Base-by-base conservation (phyloP, 2,113 vertebrate species). In the Cebidichthys violaceus region DNA sequence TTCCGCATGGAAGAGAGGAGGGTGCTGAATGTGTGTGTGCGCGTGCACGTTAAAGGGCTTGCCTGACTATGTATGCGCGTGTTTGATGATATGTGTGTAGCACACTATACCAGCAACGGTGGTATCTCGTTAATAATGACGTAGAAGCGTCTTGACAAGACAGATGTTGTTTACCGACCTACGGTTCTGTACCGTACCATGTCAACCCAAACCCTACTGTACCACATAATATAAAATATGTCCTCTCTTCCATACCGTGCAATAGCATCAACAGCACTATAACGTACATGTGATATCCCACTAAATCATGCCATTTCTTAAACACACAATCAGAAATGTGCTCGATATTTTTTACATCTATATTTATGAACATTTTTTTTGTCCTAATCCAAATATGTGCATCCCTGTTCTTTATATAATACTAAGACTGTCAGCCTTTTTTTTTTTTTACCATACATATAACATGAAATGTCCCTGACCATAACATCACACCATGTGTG, bases 1-100 rank as follows among this genome's bases (percentile, higher is more conserved):
- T 92, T 93, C 88, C 83, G 88, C 84, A 87, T 86, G 83, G 78
- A 79, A 74, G 81, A 83, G 71, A 64, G 70, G 85, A 76, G 47
- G 52, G 11, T 74, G 18, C 24, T 74, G 60, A 17, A 35, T 77
- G 45, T 77, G 85, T 83, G 61, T 31, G 65, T 27, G 72, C 61
- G 71, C 24, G 73, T 80, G 76, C 68, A 54, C 65, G 61, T 50
- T 37, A 41, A 24, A 39, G 81, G 73, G 83, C 75, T 85, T 86
- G 78, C 80, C 79, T 86, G 69, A 35, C 35, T 59, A 11, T 87
- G 84, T 89, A 77, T 74, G 81, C 82, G 75, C 75, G 70, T 76
- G 71, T 77, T 82, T 89, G 80, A 62, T 79, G 77, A 69, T 72
- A 66, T 77, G 70, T 72, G 77, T 73, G 72, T 61, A 81, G 75